Evolutionary conservation across 2,797 vertebrate species (phyloP).

Genomic region (Sciurus carolinensis): DNA sequence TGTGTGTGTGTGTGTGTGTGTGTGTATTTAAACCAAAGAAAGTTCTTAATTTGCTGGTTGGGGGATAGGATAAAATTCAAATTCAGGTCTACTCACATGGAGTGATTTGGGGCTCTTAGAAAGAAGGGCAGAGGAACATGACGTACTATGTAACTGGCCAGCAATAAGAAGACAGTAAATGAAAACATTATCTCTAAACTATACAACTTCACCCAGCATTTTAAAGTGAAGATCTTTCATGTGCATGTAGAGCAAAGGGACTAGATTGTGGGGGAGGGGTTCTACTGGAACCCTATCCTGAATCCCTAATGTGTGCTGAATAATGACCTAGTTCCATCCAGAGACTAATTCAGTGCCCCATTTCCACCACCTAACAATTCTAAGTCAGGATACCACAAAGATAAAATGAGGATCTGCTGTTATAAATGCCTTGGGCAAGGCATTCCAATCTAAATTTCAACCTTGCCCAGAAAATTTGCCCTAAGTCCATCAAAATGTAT

Average conservation of each 20-base stretch:
- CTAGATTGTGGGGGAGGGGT: not conserved
- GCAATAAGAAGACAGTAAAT: constrained; percentile 27
- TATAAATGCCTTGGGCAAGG: not conserved
- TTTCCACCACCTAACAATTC: not conserved
- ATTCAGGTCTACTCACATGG: not conserved
- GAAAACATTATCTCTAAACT: not conserved
- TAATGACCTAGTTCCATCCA: not conserved
- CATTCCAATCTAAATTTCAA: not conserved
- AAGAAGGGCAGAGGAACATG: not conserved
- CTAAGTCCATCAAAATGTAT: not conserved
- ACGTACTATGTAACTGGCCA: not conserved
- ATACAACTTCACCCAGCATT: not conserved
- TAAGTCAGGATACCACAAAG: not conserved
- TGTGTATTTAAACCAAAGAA: not conserved
- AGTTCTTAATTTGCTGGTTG: constrained; percentile 48
- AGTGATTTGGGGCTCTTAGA: not conserved
- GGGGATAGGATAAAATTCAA: not conserved
- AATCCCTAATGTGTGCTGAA: not conserved
- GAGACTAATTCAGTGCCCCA: not conserved
- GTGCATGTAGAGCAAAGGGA: not conserved
- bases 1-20: too few relatives aligned
- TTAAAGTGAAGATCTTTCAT: not conserved
- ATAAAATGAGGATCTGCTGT: not conserved
- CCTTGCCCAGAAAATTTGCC: not conserved
- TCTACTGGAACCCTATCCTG: not conserved